Percentiles rank a stretch among this genome's conserved stretches.
Conservation (phyloP, 2,113 vertebrate species). For the Ancistrus triradiatus region DNA sequence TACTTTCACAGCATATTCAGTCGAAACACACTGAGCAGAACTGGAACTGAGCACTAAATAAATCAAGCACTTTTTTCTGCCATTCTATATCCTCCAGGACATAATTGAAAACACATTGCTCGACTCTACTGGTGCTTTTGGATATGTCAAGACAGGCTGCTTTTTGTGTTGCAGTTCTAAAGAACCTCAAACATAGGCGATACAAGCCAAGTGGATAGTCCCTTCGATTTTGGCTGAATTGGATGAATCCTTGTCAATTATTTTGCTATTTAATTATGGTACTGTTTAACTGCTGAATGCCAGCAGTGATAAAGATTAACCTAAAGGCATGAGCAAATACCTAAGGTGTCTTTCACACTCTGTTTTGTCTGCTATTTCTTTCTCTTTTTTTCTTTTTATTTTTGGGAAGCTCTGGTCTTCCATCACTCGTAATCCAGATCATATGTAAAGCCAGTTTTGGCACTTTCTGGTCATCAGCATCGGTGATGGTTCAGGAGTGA, state of each 20-base stretch:
- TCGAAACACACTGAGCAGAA: constrained; percentile 82
- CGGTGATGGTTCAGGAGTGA: constrained; percentile 18
- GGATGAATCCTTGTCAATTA: neutral
- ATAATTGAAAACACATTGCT: constrained; percentile 93
- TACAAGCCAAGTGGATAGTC: constrained; percentile 7
- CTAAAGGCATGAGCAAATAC: too few species aligned
- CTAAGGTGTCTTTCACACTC: too few species aligned
- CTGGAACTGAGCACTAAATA: constrained; percentile 83
- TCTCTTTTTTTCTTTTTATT: too few species aligned
- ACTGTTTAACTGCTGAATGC: too few species aligned
- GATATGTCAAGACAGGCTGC: constrained; percentile 54
- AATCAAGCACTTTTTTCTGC: constrained; percentile 72
- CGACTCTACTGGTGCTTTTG: constrained; percentile 56
- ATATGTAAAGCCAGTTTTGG: neutral
- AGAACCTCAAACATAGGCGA: neutral
- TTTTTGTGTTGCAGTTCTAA: constrained; percentile 60
- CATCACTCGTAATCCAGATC: too few species aligned
- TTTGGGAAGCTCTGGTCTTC: constrained; percentile 4
- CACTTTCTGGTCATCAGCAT: constrained; percentile 3
- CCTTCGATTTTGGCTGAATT: too few species aligned
- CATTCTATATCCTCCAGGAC: constrained; percentile 68
- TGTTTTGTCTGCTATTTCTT: too few species aligned
- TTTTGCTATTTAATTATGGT: too few species aligned
- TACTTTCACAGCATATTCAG: constrained; percentile 79
- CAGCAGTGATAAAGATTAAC: too few species aligned